Evolutionary conservation across 2,888 invertebrate genomes (phyloP).

Genomic region (Teinopalpus imperialis): DNA sequence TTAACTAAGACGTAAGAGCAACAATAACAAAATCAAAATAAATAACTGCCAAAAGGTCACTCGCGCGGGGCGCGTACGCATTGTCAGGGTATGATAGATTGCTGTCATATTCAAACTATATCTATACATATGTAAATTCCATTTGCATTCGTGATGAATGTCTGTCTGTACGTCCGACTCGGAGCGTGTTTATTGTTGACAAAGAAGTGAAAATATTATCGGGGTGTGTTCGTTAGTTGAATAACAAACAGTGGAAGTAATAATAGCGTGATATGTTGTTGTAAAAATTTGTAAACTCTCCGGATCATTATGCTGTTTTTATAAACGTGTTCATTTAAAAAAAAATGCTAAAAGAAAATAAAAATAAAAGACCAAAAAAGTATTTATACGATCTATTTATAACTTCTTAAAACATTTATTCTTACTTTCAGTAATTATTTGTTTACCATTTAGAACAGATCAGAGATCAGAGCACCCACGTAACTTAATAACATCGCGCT

Average conservation of each 20-base stretch:
- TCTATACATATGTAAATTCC: conserved; percentile 69
- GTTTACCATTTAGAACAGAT: no score
- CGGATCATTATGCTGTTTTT: conserved; percentile 36
- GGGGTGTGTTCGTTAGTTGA: conserved; percentile 37
- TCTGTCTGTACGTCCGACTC: conserved; percentile 29
- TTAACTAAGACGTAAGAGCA: conserved; percentile 12
- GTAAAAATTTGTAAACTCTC: conserved; percentile 22
- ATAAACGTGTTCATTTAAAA: not conserved
- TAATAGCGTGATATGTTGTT: conserved; percentile 22
- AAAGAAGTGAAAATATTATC: conserved; percentile 39
- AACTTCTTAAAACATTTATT: no score
- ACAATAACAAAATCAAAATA: conserved; percentile 29
- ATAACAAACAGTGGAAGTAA: conserved; percentile 32
- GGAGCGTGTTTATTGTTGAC: conserved; percentile 35
- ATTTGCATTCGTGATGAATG: conserved; percentile 49
- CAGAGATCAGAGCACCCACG: no score
- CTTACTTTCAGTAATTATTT: no score
- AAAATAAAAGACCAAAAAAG: no score
- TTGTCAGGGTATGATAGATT: conserved; percentile 71
- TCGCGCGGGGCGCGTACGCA: conserved; percentile 45
- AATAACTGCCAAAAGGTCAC: conserved; percentile 48
- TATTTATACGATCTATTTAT: no score
- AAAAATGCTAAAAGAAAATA: no score
- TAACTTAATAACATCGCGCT: no score
- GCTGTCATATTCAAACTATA: conserved; percentile 65